phyloP scores from a whole-genome alignment of 2,113 vertebrate genomes.

The Phalacrocorax carbo region DNA sequence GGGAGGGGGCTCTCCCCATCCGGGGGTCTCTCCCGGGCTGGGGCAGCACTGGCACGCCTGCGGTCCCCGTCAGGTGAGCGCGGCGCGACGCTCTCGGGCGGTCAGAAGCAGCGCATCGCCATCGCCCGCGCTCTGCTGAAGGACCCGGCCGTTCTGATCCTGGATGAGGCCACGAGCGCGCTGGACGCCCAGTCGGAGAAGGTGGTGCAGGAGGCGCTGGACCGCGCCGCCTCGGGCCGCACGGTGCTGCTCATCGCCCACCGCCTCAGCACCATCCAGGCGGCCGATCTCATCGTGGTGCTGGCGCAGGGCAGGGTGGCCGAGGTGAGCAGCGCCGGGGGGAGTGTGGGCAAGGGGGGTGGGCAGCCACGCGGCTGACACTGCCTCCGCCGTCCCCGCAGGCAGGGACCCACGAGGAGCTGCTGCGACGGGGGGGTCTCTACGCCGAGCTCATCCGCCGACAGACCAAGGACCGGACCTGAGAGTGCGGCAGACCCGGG shows the following conservation, averaged over 20 bases:
- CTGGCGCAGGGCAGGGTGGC: slow-evolving; percentile 83
- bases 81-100: slow-evolving; percentile 86
- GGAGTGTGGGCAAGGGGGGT: neutral
- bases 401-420: slow-evolving; percentile 87
- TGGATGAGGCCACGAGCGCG: slow-evolving; percentile 94
- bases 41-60: neutral
- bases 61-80: slow-evolving; percentile 80
- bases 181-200: slow-evolving; percentile 87
- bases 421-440: slow-evolving; percentile 82
- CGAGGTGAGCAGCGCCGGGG: slow-evolving; percentile 72
- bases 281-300: slow-evolving; percentile 86
- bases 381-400: neutral
- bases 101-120: slow-evolving; percentile 94
- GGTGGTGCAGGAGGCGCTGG: slow-evolving; percentile 89
- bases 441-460: slow-evolving; percentile 88
- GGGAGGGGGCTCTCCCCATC: no score
- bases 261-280: slow-evolving; percentile 90
- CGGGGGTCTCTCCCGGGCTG: neutral
- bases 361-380: neutral
- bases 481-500: neutral
- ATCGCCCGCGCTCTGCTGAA: slow-evolving; percentile 93
- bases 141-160: slow-evolving; percentile 84
- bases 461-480: slow-evolving; percentile 72
- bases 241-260: slow-evolving; percentile 95
- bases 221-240: slow-evolving; percentile 82